Evolutionary conservation across 2,888 invertebrate species (phyloP).

Genomic region (Volucella zonaria): DNA sequence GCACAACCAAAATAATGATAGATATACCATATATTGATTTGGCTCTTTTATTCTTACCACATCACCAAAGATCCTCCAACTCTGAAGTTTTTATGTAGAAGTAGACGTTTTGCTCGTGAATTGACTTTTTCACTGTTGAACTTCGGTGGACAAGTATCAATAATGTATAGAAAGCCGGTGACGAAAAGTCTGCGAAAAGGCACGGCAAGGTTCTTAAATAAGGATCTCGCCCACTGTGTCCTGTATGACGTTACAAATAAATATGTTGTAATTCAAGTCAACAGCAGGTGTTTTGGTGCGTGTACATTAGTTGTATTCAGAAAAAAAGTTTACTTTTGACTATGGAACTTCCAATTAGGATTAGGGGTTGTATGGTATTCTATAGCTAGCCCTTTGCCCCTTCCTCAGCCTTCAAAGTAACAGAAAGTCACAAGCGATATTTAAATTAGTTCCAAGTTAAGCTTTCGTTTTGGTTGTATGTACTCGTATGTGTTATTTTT

Average conservation of each 20-base stretch:
- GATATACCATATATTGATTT: conserved; percentile 42
- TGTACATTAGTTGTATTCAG: conserved; percentile 40
- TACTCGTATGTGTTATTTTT: conserved; percentile 7
- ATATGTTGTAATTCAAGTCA: conserved; percentile 32
- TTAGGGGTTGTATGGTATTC: conserved; percentile 45
- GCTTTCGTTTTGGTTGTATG: background rate
- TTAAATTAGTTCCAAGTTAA: conserved; percentile 27
- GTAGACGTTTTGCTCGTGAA: conserved; percentile 45
- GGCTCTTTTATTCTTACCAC: conserved; percentile 7
- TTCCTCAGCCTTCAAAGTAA: too few relatives aligned
- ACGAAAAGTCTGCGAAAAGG: conserved; percentile 56
- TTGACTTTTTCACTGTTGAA: conserved; percentile 29
- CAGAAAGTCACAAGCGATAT: conserved; percentile 23
- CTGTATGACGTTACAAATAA: conserved; percentile 16
- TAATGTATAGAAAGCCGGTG: conserved; percentile 56
- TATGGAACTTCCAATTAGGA: conserved; percentile 39
- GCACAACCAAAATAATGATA: conserved; percentile 9
- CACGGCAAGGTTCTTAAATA: conserved; percentile 62
- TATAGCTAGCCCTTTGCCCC: conserved; percentile 28
- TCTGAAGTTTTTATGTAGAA: conserved; percentile 36
- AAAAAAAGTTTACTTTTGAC: conserved; percentile 26
- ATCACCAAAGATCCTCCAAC: background rate
- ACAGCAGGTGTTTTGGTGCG: conserved; percentile 38
- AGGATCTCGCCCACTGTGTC: conserved; percentile 40
- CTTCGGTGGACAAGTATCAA: conserved; percentile 50